These are phyloP conservation scores for Drosophila santomea DNA, from an alignment of 1,140 invertebrate genomes.

Conservation along the genomic window DNA sequence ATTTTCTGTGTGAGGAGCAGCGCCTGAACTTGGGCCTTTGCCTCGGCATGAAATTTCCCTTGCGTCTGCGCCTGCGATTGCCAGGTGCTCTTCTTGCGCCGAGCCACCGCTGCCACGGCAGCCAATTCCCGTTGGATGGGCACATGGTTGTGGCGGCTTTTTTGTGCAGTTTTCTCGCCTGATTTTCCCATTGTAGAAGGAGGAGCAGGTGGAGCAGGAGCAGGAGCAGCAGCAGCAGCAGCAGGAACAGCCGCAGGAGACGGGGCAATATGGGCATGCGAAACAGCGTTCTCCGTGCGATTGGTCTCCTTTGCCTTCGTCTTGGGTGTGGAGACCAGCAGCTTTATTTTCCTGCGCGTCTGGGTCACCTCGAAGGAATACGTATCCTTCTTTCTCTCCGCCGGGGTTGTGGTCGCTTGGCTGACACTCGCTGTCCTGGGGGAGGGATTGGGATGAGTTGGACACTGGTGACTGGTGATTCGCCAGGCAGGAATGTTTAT, in stretches of 20 bases:
- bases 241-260: too few species aligned
- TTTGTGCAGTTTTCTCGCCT: not conserved
- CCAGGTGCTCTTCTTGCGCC: conserved; percentile 7
- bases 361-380: conserved; percentile 6
- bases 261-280: too few species aligned
- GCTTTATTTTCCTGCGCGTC: not conserved
- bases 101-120: conserved; percentile 24
- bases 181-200: too few species aligned
- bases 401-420: not conserved
- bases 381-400: conserved; percentile 1
- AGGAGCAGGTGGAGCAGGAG: too few species aligned
- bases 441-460: conserved; percentile 25
- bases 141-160: not conserved
- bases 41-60: not conserved
- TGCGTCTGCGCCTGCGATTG: conserved; percentile 25
- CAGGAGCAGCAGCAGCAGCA: too few species aligned
- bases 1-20: conserved; percentile 7
- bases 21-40: conserved; percentile 3
- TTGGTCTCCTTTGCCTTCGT: not conserved
- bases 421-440: conserved; percentile 14
- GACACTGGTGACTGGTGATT: conserved; percentile 7
- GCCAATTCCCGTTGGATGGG: conserved; percentile 37
- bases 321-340: not conserved
- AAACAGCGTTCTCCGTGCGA: too few species aligned
- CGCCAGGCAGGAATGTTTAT: not conserved